phyloP scores from a whole-genome alignment of 2,113 vertebrate species.

The Halcyon senegalensis region DNA sequence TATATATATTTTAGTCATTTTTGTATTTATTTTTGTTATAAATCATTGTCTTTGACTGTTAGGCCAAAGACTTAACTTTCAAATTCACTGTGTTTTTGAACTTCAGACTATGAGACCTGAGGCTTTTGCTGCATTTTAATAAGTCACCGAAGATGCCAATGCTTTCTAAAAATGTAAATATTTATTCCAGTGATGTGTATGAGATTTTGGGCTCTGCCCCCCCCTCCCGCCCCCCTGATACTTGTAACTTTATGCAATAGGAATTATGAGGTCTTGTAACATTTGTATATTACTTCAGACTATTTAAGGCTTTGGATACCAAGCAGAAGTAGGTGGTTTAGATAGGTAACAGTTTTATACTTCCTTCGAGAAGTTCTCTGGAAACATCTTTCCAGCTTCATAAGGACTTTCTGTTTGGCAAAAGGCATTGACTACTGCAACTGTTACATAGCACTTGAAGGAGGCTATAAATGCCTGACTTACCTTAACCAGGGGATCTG shows the following conservation, averaged over 20 bases:
- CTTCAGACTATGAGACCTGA: conserved; percentile 45
- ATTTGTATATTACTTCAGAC: conserved; percentile 43
- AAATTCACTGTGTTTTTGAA: conserved; percentile 47
- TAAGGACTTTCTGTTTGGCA: not conserved
- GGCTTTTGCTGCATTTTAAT: conserved; percentile 46
- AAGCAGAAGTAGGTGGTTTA: not conserved
- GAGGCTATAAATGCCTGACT: not conserved
- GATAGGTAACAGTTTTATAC: conserved; percentile 1
- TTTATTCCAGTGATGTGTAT: not conserved
- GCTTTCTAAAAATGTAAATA: conserved; percentile 61
- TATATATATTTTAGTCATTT: conserved; percentile 79
- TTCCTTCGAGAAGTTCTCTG: conserved; percentile 36
- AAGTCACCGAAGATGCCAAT: conserved; percentile 54
- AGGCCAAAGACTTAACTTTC: conserved; percentile 80
- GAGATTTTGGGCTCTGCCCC: not conserved
- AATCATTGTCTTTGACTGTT: conserved; percentile 71
- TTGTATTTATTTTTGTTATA: conserved; percentile 90
- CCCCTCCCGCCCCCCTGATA: not conserved
- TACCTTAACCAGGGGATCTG: conserved; percentile 4
- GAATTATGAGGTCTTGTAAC: conserved; percentile 4
- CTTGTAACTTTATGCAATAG: conserved; percentile 22
- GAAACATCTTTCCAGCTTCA: not conserved
- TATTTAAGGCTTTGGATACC: not conserved
- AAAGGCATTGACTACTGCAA: conserved; percentile 51
- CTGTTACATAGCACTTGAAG: conserved; percentile 65